Base-by-base conservation (phyloP, 1,140 invertebrate genomes). In the Zaprionus ornatus region DNA sequence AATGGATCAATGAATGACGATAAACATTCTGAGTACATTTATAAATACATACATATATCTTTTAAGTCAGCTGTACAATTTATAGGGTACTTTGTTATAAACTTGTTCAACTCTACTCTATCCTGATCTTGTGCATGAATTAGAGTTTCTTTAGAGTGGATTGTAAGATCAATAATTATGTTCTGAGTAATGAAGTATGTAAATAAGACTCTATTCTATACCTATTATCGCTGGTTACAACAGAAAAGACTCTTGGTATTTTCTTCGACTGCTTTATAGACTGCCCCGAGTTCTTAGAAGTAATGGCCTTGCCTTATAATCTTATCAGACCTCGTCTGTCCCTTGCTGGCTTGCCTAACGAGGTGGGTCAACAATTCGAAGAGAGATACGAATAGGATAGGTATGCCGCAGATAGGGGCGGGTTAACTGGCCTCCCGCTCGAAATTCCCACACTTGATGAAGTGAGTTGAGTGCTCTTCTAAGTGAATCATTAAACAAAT, bases 401-500 rank as follows among this genome's bases (percentile, higher is more conserved):
- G 37, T n/a, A 40, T 40, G 37, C 37, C 0, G 15, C 15, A 70
- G 55, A 42, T 32, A 40, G 6, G 21, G 21, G 32, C 10, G 50
- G 27, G 40, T 55, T 57, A 57, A 61, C 35, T 45, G 57, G 48
- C 23, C 17, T 42, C 48, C 29, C 29, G n/a, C 57, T 29, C 32
- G 17, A 42, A 61, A 57, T 76, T 76, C 74, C 74, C 74, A 76
- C 74, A 76, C 29, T 72, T 60, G 45, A 60, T 54, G 42, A 65
- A 76, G 32, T 75, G 60, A 29, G 48, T 63, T 9, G 29, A 10
- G n/a, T n/a, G 7, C 2, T 9, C 5, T 69, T 37, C 62, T 76
- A 76, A 76, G 74, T 76, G 74, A 76, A 76, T 76, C 74, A 76
- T 72, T 76, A 76, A 76, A 76, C 74, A 76, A 76, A 76, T 76